Evolutionary conservation across 2,113 vertebrate genomes (phyloP).

Genomic region (Oreochromis spilurus): DNA sequence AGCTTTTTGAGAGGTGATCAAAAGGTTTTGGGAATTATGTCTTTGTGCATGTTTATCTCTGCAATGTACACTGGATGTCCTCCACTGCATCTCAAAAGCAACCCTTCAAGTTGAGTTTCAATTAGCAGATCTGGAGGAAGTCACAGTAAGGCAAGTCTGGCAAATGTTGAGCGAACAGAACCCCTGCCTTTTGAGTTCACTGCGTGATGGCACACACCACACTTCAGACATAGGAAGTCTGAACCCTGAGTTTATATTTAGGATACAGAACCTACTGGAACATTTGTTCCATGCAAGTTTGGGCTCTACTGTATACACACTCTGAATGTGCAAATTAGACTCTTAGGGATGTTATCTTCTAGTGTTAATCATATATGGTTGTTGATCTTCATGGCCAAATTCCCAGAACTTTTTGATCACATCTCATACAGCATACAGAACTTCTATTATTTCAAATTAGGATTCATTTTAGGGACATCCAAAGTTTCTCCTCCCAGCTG

Average conservation of each 20-base stretch:
- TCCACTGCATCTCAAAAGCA: neutral
- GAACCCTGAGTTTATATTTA: neutral
- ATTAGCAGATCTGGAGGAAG: neutral
- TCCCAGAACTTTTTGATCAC: neutral
- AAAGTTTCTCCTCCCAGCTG: neutral
- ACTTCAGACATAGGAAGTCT: neutral
- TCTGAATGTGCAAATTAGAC: neutral
- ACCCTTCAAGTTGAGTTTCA: neutral
- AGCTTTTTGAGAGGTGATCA: neutral
- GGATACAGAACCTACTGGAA: neutral
- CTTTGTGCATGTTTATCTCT: neutral
- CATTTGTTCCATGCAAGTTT: neutral
- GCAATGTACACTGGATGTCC: neutral
- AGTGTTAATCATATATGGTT: neutral
- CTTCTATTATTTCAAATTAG: conserved; percentile 8
- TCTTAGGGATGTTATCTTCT: neutral
- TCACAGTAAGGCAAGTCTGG: neutral
- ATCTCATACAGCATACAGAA: neutral
- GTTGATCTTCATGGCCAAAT: neutral
- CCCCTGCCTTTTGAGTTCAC: neutral
- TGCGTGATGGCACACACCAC: neutral
- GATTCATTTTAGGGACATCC: neutral
- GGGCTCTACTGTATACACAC: neutral
- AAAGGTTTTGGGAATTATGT: neutral
- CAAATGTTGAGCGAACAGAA: neutral